Conservation (phyloP, 2,113 vertebrate species). For the Corydoras maculifer region DNA sequence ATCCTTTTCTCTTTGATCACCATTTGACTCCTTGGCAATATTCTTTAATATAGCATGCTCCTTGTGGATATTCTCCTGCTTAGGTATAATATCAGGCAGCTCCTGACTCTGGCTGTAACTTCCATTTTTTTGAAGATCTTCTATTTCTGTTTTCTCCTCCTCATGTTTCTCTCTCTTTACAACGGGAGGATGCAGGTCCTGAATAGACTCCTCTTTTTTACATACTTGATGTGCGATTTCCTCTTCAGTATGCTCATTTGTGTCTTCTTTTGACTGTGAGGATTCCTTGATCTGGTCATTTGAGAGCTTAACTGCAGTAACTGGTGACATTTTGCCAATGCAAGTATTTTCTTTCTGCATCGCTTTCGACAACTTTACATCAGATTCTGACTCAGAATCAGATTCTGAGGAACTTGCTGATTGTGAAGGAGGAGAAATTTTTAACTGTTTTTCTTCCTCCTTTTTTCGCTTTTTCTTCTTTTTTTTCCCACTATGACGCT, state of each 20-base stretch:
- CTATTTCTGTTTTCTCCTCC: constrained; percentile 39
- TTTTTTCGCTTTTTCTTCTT: no score
- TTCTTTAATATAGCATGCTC: constrained; percentile 48
- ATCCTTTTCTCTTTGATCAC: constrained; percentile 57
- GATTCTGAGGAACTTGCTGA: constrained; percentile 66
- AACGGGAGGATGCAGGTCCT: constrained; percentile 28
- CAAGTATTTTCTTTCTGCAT: constrained; percentile 8
- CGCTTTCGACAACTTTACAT: constrained; percentile 51
- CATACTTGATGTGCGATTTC: constrained; percentile 7
- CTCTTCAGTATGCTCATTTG: constrained; percentile 23
- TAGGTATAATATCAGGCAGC: constrained; percentile 69
- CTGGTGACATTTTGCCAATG: constrained; percentile 47
- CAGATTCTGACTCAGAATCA: constrained; percentile 64
- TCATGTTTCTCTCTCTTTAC: constrained; percentile 40
- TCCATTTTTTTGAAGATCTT: constrained; percentile 42
- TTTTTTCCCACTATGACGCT: no score
- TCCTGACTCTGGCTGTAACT: constrained; percentile 58
- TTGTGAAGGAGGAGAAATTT: constrained; percentile 21
- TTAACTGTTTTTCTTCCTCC: no score
- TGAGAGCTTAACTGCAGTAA: constrained; percentile 35
- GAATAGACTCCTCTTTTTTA: constrained; percentile 43
- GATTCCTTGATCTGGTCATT: constrained; percentile 27
- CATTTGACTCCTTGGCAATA: constrained; percentile 51
- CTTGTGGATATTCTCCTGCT: constrained; percentile 59
- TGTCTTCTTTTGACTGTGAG: constrained; percentile 20